Conservation (phyloP, 2,797 vertebrate species). For the Meriones psammophilus region DNA sequence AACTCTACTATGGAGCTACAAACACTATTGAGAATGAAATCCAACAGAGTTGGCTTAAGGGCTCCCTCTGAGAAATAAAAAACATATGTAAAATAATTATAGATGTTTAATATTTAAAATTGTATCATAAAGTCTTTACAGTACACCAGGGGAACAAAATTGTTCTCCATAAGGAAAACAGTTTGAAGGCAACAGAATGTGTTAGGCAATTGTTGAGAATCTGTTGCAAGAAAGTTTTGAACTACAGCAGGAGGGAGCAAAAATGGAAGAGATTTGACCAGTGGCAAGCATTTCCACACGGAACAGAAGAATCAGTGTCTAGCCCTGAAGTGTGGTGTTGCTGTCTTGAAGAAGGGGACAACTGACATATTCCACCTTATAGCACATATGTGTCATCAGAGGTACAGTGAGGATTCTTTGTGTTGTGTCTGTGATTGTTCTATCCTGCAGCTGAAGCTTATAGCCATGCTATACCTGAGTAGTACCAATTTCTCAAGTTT, state of each 20-base stretch:
- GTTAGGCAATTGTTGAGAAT: background rate
- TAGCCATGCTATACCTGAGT: background rate
- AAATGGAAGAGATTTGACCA: background rate
- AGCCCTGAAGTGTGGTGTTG: too few relatives aligned
- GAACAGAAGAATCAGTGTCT: background rate
- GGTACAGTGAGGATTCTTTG: background rate
- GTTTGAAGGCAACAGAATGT: background rate
- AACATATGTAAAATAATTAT: conserved; percentile 3
- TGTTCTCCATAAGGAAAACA: background rate
- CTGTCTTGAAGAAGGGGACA: background rate
- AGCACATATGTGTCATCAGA: background rate
- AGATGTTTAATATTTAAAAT: background rate
- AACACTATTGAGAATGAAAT: conserved; percentile 18
- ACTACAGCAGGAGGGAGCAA: background rate
- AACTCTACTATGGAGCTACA: background rate
- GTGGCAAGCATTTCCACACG: background rate
- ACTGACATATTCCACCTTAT: background rate
- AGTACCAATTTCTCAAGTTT: conserved; percentile 19
- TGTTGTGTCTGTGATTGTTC: background rate
- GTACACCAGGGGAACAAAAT: background rate
- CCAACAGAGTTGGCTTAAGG: background rate
- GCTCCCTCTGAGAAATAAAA: conserved; percentile 3
- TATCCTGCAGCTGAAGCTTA: conserved; percentile 22
- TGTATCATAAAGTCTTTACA: background rate
- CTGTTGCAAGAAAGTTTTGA: background rate